Evolutionary conservation across 2,797 vertebrate species (phyloP).

Genomic region (Microctenopoma steveboyesi): DNA sequence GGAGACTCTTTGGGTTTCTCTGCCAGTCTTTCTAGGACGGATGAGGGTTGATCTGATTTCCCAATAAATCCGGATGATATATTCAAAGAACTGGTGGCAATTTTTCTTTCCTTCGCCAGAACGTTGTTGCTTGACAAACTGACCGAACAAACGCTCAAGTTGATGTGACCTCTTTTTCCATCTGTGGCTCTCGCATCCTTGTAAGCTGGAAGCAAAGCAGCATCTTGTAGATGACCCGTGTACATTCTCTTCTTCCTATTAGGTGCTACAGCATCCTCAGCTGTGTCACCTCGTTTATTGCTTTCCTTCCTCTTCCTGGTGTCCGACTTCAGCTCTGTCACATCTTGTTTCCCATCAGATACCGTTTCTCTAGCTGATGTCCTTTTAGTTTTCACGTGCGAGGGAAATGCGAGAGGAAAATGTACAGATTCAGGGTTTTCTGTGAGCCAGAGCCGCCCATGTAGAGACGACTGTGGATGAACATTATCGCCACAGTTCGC

Average conservation of each 20-base stretch:
- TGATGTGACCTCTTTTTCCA: not conserved
- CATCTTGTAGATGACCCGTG: not conserved
- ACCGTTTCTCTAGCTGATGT: not conserved
- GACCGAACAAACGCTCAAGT: conserved; percentile 46
- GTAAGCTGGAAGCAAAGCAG: not conserved
- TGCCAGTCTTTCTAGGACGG: not conserved
- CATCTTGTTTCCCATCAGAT: not conserved
- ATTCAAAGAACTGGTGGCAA: not conserved
- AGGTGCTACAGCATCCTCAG: not conserved
- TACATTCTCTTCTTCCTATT: conserved; percentile 25
- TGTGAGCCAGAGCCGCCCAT: conserved; percentile 47
- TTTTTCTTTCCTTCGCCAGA: conserved; percentile 39
- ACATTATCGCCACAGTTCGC: not conserved
- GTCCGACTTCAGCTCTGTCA: not conserved
- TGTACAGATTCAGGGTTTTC: conserved; percentile 29
- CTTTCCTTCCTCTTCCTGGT: not conserved
- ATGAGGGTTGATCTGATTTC: not conserved
- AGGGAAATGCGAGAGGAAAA: conserved; percentile 46
- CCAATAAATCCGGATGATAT: not conserved
- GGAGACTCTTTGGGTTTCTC: not conserved
- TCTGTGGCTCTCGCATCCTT: conserved; percentile 6
- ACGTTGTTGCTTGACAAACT: conserved; percentile 64
- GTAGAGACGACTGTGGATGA: conserved; percentile 12
- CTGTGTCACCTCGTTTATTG: not conserved
- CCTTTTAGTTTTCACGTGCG: not conserved